phyloP scores from a whole-genome alignment of 2,888 invertebrate species.

The Xanthia icteritia region DNA sequence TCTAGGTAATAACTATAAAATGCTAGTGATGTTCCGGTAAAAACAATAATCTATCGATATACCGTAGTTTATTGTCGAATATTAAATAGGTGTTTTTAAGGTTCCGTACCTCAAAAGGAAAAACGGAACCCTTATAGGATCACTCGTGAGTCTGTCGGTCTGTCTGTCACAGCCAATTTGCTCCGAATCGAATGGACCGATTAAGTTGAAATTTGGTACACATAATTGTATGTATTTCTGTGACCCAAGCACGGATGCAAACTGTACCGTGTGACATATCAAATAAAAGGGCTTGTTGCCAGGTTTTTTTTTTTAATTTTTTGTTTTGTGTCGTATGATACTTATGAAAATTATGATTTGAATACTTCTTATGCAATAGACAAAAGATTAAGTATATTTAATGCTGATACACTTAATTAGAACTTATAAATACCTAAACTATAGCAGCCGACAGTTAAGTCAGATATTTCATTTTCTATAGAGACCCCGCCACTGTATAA shows the following conservation, averaged over 20 bases:
- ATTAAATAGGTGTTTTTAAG: too few relatives aligned
- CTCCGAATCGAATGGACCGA: too few relatives aligned
- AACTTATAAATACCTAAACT: background rate
- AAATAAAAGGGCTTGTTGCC: too few relatives aligned
- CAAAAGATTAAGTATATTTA: background rate
- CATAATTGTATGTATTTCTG: too few relatives aligned
- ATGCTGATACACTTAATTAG: background rate
- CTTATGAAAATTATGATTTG: background rate
- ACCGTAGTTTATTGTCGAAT: background rate
- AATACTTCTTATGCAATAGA: background rate
- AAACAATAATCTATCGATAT: background rate
- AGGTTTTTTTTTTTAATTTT: too few relatives aligned
- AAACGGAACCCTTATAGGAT: too few relatives aligned
- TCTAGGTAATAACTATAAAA: slow-evolving; percentile 53
- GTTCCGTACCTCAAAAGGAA: too few relatives aligned
- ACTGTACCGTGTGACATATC: too few relatives aligned
- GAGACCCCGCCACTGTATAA: background rate
- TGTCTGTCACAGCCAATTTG: too few relatives aligned
- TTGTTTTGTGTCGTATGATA: background rate
- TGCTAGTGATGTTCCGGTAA: slow-evolving; percentile 30
- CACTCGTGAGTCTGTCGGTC: too few relatives aligned
- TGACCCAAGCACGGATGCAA: too few relatives aligned
- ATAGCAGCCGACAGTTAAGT: background rate
- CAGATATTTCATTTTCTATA: background rate
- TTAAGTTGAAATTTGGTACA: too few relatives aligned